Evolutionary conservation across 1,140 invertebrate genomes (phyloP).

Genomic region (Orussus abietinus): DNA sequence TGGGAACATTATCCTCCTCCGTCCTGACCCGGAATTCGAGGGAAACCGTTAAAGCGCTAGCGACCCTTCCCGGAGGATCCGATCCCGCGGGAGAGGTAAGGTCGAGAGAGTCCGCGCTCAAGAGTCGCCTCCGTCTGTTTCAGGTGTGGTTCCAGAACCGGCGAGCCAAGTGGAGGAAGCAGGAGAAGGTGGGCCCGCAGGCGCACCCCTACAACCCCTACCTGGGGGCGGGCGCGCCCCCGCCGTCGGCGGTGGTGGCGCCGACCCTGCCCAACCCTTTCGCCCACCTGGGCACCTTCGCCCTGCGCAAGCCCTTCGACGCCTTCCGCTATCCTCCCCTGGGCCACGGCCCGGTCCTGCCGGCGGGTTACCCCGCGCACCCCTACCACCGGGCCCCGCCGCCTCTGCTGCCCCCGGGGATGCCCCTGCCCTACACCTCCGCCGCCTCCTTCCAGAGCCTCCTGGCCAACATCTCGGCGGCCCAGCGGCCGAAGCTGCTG

Average conservation of each 20-base stretch:
- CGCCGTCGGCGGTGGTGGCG: slow-evolving; percentile 59
- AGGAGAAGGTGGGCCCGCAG: slow-evolving; percentile 89
- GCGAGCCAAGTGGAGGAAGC: slow-evolving; percentile 87
- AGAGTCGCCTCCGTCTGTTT: too few relatives aligned
- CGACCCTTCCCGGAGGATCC: too few relatives aligned
- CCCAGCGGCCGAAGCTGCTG: slow-evolving; percentile 55
- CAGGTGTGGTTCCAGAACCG: slow-evolving; percentile 95
- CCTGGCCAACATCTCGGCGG: slow-evolving; percentile 74
- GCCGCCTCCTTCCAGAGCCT: slow-evolving; percentile 78
- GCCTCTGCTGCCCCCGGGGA: slow-evolving; percentile 61
- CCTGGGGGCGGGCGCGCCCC: slow-evolving; percentile 60
- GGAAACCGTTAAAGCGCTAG: slow-evolving; percentile 15
- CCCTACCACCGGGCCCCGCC: slow-evolving; percentile 62
- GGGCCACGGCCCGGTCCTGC: slow-evolving; percentile 47
- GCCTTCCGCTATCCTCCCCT: slow-evolving; percentile 64
- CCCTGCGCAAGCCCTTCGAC: slow-evolving; percentile 77
- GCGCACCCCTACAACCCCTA: slow-evolving; percentile 87
- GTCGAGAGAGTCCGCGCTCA: too few relatives aligned
- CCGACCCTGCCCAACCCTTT: slow-evolving; percentile 75
- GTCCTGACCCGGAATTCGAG: slow-evolving; percentile 25
- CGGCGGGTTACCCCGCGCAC: slow-evolving; percentile 46
- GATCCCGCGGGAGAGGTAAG: too few relatives aligned
- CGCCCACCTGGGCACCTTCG: slow-evolving; percentile 66
- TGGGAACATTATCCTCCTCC: slow-evolving; percentile 30
- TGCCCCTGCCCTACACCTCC: slow-evolving; percentile 62